Evolutionary conservation across 2,888 invertebrate species (phyloP), one percentile per base, ranked within the genome.

Genomic region (Stenodema calcarata): DNA sequence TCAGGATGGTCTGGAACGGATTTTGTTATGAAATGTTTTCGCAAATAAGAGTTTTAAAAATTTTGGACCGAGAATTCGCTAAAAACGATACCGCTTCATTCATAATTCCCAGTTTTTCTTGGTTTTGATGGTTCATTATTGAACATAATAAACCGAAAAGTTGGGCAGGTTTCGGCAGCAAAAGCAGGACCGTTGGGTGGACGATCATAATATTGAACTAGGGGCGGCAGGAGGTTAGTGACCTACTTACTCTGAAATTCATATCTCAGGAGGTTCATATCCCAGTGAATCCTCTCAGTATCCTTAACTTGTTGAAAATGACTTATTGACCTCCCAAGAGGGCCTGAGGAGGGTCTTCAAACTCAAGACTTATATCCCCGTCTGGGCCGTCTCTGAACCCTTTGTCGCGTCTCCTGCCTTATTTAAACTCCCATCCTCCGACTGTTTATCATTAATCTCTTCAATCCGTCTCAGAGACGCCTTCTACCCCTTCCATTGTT

Each of bases 391-490:
- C 62, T 12, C 11, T 7, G 62, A 23, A 62, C 62, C 62, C 18
- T 23, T 23, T 62, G 62, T 62, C 62, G 62, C 16, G 16, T 2
- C 62, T 62, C 23, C 12, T 23, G 62, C 18, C 23, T 18, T 23
- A 62, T 62, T 62, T 62, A 27, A 62, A 62, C 62, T 62, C 62
- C 12, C 62, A 18, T 62, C 62, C 62, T 27, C 62, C 2, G 54
- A 54, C 54, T 62, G 62, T 62, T 62, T 62, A 62, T 62, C 62
- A 62, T 62, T 62, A 62, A 62, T 62, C 62, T 62, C 62, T 62
- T 62, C 62, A 62, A 62, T 27, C 50, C 62, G 62, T 62, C 62
- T 62, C 27, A 44, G 44, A 44, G 14, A 16, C 54, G 18, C 62
- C 27, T 18, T 7, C 23, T 23, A 47, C 12, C n/a, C 54, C 7